Percentiles rank a stretch among this genome's conserved stretches.
phyloP scores from a whole-genome alignment of 2,888 invertebrate genomes.

The Leucophenga montana region DNA sequence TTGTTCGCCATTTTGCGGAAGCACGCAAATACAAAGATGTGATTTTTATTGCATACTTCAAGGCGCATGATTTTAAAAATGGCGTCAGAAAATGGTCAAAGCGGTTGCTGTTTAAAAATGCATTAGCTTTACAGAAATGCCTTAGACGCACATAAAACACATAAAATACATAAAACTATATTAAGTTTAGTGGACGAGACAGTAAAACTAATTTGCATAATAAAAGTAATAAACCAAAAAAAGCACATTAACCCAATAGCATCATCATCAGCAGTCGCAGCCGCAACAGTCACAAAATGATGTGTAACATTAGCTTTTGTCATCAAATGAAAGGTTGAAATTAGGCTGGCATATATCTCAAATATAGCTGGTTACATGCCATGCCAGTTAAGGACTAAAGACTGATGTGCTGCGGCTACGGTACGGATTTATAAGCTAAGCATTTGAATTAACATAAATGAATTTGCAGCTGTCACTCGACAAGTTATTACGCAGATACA shows the following conservation, averaged over 20 bases:
- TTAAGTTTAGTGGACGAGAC: slow-evolving; percentile 56
- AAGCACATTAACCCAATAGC: slow-evolving; percentile 56
- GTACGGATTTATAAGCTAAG: slow-evolving; percentile 28
- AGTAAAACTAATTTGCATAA: slow-evolving; percentile 63
- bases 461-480: slow-evolving; percentile 62
- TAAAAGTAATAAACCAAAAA: slow-evolving; percentile 41
- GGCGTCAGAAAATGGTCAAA: no score
- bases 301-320: neutral
- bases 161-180: neutral
- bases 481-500: slow-evolving; percentile 47
- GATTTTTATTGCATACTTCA: neutral
- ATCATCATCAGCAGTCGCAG: slow-evolving; percentile 32
- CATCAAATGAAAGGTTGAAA: slow-evolving; percentile 2
- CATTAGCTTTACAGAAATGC: neutral
- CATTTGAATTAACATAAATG: slow-evolving; percentile 63
- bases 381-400: neutral
- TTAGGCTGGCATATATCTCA: neutral
- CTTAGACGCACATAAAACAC: neutral
- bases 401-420: neutral
- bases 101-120: slow-evolving; percentile 8
- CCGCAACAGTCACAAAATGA: slow-evolving; percentile 37
- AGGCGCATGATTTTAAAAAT: neutral
- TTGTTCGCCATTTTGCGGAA: no score
- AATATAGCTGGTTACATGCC: neutral
- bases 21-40: no score